Conservation (phyloP, 1,140 invertebrate genomes). For the Lepeophtheirus salmonis region DNA sequence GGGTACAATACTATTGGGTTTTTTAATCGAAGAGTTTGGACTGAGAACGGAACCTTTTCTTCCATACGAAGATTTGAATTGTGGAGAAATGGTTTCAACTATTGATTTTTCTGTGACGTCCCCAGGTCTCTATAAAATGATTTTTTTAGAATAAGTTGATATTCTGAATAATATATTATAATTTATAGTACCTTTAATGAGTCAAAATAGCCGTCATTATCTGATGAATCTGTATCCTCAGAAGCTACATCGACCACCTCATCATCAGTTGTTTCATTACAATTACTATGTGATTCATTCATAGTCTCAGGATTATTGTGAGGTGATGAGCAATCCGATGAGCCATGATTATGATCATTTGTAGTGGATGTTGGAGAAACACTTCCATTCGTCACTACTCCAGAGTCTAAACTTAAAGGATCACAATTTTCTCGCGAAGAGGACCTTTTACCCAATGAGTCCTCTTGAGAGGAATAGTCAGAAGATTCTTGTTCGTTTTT, state of each 20-base stretch:
- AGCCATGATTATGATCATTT: not conserved
- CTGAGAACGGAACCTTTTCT: not conserved
- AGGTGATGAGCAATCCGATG: not conserved
- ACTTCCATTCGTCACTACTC: not conserved
- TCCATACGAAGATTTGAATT: not conserved
- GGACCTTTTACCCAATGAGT: not conserved
- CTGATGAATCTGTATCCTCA: not conserved
- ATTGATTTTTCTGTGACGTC: not conserved
- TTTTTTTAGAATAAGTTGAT: not conserved
- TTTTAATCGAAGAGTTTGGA: not conserved
- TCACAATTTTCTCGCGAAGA: not conserved
- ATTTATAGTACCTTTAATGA: not conserved
- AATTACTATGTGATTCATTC: not conserved
- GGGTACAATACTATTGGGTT: not conserved
- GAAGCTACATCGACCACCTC: not conserved
- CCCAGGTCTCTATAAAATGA: not conserved
- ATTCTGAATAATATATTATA: not conserved
- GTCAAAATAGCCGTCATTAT: not conserved
- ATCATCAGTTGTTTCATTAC: not conserved
- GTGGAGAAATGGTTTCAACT: not conserved
- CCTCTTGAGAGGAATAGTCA: not conserved
- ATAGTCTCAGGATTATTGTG: not conserved
- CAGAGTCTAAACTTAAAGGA: not conserved
- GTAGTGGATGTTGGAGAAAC: not conserved
- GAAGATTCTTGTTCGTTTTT: not conserved